phyloP scores from a whole-genome alignment of 2,113 vertebrate genomes.

The Oryctolagus cuniculus region mOryCun1.1 NC_091438.1:162277001-162277500 shows the following conservation, averaged over 20 bases:
- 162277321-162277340: neutral
- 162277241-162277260: too few species aligned
- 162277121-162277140: neutral
- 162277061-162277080: neutral
- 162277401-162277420: accelerated
- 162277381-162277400: neutral
- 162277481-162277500: neutral
- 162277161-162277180: accelerated
- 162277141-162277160: neutral
- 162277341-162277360: neutral
- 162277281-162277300: too few species aligned
- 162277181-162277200: neutral
- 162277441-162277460: neutral
- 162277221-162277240: too few species aligned
- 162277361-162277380: neutral
- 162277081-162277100: accelerated
- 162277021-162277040: accelerated
- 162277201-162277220: too few species aligned
- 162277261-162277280: too few species aligned
- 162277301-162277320: accelerated
- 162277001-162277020: accelerated
- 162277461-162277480: neutral
- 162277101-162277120: neutral
- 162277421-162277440: accelerated
- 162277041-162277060: neutral